Percentiles rank a stretch among this genome's conserved stretches.
These are phyloP conservation scores for Mesoclemmys tuberculata DNA, from an alignment of 2,113 vertebrate species.

Conservation along the genomic window DNA sequence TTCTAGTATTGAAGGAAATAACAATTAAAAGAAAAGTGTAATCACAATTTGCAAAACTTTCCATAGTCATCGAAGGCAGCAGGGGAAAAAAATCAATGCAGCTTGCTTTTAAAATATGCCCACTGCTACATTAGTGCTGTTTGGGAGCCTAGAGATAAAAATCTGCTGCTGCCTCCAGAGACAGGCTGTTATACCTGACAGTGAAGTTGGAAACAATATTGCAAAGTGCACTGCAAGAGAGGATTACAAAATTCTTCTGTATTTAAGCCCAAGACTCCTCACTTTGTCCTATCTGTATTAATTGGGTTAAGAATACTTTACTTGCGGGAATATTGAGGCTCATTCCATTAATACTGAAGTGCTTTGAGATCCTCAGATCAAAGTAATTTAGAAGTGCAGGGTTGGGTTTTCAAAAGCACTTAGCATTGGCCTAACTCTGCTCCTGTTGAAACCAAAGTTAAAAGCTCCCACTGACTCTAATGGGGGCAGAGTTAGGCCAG, in stretches of 20 bases:
- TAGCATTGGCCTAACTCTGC: background rate
- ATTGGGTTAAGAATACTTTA: fast-evolving
- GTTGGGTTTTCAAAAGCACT: background rate
- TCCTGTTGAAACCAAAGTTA: background rate
- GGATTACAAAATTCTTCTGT: background rate
- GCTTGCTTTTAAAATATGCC: background rate
- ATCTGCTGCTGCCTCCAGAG: background rate
- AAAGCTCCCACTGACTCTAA: background rate
- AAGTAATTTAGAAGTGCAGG: background rate
- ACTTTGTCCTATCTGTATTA: background rate
- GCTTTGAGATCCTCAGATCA: background rate
- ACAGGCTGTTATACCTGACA: background rate
- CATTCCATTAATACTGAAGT: background rate
- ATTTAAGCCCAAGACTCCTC: background rate
- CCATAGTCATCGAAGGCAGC: background rate
- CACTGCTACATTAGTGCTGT: fast-evolving
- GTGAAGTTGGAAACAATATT: background rate
- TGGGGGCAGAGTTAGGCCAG: background rate
- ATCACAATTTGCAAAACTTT: background rate
- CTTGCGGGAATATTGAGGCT: background rate
- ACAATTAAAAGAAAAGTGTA: background rate
- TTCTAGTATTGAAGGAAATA: background rate
- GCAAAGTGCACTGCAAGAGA: background rate
- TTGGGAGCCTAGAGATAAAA: too few species aligned
- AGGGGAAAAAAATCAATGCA: background rate